Evolutionary conservation across 1,140 invertebrate genomes (phyloP), one percentile per base, ranked within the genome.

Genomic region (Plectrocnemia conspersa): DNA sequence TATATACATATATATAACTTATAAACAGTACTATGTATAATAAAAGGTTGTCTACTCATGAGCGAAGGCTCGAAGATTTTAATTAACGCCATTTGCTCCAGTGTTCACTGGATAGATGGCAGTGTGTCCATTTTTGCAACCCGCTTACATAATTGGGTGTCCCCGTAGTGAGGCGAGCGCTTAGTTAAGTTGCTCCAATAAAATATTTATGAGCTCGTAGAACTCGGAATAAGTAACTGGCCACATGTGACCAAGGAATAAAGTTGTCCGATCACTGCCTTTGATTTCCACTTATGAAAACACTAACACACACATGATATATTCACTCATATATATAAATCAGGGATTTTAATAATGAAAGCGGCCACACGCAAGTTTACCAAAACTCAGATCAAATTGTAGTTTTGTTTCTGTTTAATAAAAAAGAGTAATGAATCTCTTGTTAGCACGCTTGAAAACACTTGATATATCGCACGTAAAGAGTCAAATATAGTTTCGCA

Each of bases 161-260:
- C 47, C 44, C 40, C 22, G 13, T 4, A 21, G 23, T 41, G 36
- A 33, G 15, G 35, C 50, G 24, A 42, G 47, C 50, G 35, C 50
- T 32, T 60, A 60, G 54, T 56, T 49, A 60, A 60, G 58, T 60
- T 60, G 58, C 55, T 21, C 48, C 48, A 35, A 56, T 56, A 50
- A 44, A 60, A 60, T 60, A 60, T 60, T 60, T 60, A 60, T 60
- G 58, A 60, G 58, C 27, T 59, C 41, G 52, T 35, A 46, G 47
- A 44, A 50, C 9, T 23, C 6, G 42, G 21, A 29, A 24, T 23
- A 36, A 35, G 25, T 32, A 6, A 9, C 44, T 9, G 18, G 27
- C 19, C 45, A 47, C 45, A 35, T 47, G 47, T 38, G 24, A 21
- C 23, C 21, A 47, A 22, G 3, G 32, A 38, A 50, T 50, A 19